Conservation (phyloP, 1,140 invertebrate species). For the Tetraneura akinire region DNA sequence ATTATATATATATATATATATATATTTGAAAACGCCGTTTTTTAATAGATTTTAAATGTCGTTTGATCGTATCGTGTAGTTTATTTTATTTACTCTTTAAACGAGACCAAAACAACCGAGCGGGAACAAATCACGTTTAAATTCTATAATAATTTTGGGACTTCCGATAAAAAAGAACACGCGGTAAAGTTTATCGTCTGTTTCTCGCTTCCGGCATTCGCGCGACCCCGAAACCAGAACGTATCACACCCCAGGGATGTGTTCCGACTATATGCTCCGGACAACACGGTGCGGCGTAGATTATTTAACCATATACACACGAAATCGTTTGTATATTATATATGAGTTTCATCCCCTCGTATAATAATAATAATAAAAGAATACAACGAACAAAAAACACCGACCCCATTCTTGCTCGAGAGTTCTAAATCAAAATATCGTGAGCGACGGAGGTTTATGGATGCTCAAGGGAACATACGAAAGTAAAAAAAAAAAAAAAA, state of each 20-base stretch:
- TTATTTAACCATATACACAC: constrained; percentile 49
- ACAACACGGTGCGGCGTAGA: constrained; percentile 43
- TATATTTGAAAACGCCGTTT: no score
- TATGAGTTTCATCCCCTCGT: constrained; percentile 10
- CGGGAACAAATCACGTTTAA: constrained; percentile 12
- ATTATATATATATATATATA: not conserved
- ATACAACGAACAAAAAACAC: not conserved
- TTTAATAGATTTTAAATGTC: no score
- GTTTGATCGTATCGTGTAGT: no score
- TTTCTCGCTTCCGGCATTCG: constrained; percentile 41
- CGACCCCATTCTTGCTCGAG: constrained; percentile 8
- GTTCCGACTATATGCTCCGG: constrained; percentile 18
- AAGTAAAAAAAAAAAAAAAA: constrained; percentile 46
- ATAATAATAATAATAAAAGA: constrained; percentile 36
- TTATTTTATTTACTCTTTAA: no score
- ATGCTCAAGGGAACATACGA: constrained; percentile 43
- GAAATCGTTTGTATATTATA: constrained; percentile 31
- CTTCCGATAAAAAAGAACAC: not conserved
- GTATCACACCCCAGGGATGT: constrained; percentile 46
- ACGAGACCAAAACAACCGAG: not conserved
- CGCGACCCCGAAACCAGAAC: constrained; percentile 18
- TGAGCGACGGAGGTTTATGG: not conserved
- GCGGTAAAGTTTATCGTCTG: constrained; percentile 39
- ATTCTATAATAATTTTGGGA: constrained; percentile 8
- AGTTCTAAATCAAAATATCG: constrained; percentile 46